Conservation (phyloP, 2,797 vertebrate genomes). For the Peromyscus melanophrys region DNA sequence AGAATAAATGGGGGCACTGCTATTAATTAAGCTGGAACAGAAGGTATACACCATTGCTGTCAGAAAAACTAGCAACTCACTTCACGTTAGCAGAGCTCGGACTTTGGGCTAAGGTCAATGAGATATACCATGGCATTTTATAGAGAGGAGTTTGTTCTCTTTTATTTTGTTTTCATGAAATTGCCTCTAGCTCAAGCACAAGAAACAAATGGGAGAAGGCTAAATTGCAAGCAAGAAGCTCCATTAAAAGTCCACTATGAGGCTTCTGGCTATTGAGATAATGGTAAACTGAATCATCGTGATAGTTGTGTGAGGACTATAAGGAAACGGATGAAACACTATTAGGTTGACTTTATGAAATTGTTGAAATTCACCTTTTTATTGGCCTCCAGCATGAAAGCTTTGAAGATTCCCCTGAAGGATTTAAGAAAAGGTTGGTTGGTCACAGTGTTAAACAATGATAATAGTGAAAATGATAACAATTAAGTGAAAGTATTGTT, state of each 20-base stretch:
- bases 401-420: slow-evolving; percentile 12
- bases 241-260: neutral
- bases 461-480: neutral
- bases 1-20: slow-evolving; percentile 35
- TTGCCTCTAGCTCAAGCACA: neutral
- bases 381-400: neutral
- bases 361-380: neutral
- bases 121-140: slow-evolving; percentile 19
- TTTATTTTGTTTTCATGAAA: slow-evolving; percentile 35
- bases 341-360: slow-evolving; percentile 8
- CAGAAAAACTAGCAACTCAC: slow-evolving; percentile 30
- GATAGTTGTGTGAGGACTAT: neutral
- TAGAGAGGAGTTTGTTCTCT: neutral
- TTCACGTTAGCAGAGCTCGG: neutral
- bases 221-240: neutral
- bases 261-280: neutral
- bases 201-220: neutral
- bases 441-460: neutral
- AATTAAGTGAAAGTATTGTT: neutral
- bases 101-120: slow-evolving; percentile 49
- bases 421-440: neutral
- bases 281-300: neutral
- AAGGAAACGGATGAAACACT: slow-evolving; percentile 18
- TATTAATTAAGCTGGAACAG: slow-evolving; percentile 48
- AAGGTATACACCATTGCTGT: neutral